A percentile compares a stretch with the other conserved stretches of the same genome.
These are phyloP conservation scores for Delia radicum DNA, from an alignment of 1,140 invertebrate species.

Conservation along the genomic window DNA sequence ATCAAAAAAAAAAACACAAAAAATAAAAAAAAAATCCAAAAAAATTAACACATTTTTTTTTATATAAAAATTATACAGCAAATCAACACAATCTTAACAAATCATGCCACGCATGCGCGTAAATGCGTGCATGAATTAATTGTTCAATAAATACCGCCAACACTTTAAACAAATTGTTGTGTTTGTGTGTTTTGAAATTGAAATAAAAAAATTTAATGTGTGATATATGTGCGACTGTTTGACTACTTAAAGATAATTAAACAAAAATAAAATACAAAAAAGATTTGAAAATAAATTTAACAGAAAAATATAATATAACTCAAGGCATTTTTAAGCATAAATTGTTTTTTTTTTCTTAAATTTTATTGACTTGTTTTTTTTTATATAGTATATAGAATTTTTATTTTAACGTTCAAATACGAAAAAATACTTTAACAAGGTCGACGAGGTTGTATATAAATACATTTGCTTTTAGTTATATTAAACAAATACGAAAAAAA, in stretches of 20 bases:
- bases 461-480: background rate
- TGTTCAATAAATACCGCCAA: background rate
- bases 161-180: background rate
- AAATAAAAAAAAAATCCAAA: background rate
- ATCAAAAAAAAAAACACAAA: background rate
- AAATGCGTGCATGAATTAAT: background rate
- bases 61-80: background rate
- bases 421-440: background rate
- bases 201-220: background rate
- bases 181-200: too few species aligned
- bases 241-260: background rate
- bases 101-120: background rate
- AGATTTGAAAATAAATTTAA: background rate
- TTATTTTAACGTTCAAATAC: background rate
- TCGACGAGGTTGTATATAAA: background rate
- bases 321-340: background rate
- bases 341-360: background rate
- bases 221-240: background rate
- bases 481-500: background rate
- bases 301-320: background rate
- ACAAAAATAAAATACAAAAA: background rate
- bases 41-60: background rate
- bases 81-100: too few species aligned
- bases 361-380: conserved; percentile 2
- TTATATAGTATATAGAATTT: background rate